Percentiles rank a stretch among this genome's conserved stretches.
phyloP scores from a whole-genome alignment of 2,113 vertebrate genomes.

The Neodontobutis hainanensis region DNA sequence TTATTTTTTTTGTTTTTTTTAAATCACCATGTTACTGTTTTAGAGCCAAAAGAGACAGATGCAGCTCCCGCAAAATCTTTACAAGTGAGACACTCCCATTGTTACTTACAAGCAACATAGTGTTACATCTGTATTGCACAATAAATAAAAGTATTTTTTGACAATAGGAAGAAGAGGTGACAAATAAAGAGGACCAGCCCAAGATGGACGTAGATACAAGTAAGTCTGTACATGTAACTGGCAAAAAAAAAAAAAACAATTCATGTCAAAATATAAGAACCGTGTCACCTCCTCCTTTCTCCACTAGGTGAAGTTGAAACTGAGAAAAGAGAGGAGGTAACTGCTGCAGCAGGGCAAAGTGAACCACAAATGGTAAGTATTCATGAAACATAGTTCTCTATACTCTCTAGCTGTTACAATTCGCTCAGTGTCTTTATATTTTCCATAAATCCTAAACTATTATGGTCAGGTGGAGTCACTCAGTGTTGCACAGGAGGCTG shows the following conservation, averaged over 20 bases:
- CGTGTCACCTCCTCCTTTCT: background rate
- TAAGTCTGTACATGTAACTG: constrained; percentile 11
- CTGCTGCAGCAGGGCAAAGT: constrained; percentile 3
- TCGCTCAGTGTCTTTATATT: background rate
- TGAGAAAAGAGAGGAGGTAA: constrained; percentile 23
- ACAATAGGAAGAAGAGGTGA: constrained; percentile 30
- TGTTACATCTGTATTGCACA: background rate
- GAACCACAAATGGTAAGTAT: constrained; percentile 48
- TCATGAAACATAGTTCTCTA: background rate
- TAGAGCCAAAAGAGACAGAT: constrained; percentile 44
- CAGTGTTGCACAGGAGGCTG: constrained; percentile 6
- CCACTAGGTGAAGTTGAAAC: constrained; percentile 48
- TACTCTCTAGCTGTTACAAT: background rate
- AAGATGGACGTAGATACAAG: constrained; percentile 28
- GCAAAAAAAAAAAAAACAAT: no score
- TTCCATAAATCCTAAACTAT: background rate
- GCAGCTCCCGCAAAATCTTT: constrained; percentile 1
- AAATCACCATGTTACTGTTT: background rate
- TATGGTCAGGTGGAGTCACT: constrained; percentile 41
- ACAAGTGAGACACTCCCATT: constrained; percentile 27
- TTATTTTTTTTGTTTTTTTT: background rate
- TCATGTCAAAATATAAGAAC: background rate
- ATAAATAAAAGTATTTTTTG: background rate
- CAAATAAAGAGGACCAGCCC: constrained; percentile 14
- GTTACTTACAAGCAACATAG: background rate